Percentiles rank a stretch among this genome's conserved stretches.
phyloP scores from a whole-genome alignment of 2,797 vertebrate genomes.

The Darevskia mixta region DNA sequence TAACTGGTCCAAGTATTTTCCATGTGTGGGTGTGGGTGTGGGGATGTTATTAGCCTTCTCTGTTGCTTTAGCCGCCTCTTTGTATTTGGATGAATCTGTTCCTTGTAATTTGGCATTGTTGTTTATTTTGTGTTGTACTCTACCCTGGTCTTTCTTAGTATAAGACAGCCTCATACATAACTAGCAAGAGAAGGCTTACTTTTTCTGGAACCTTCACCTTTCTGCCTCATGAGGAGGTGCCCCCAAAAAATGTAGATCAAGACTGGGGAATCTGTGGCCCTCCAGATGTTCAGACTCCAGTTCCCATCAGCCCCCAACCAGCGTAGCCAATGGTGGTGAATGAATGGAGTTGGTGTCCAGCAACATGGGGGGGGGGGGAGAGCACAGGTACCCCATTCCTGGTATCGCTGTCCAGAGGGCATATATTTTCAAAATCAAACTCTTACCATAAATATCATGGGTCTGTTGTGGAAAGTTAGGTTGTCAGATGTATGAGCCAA shows the following conservation, averaged over 20 bases:
- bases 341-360: background rate
- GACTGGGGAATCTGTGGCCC: background rate
- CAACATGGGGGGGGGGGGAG: background rate
- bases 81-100: too few relatives aligned
- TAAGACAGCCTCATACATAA: background rate
- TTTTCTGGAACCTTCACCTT: background rate
- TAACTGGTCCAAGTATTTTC: too few relatives aligned
- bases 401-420: background rate
- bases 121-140: too few relatives aligned
- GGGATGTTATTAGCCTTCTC: too few relatives aligned
- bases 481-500: background rate
- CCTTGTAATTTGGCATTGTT: too few relatives aligned
- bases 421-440: background rate
- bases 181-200: background rate
- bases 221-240: background rate
- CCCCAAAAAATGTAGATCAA: background rate
- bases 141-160: background rate
- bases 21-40: too few relatives aligned
- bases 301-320: background rate
- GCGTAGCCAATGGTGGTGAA: background rate
- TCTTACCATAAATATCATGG: background rate
- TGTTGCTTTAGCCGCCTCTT: too few relatives aligned
- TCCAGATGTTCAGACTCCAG: background rate
- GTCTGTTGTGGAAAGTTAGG: conserved; percentile 9
- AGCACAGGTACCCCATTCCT: background rate